Evolutionary conservation across 2,888 invertebrate species (phyloP).

Genomic region (Amphipoea oculea): DNA sequence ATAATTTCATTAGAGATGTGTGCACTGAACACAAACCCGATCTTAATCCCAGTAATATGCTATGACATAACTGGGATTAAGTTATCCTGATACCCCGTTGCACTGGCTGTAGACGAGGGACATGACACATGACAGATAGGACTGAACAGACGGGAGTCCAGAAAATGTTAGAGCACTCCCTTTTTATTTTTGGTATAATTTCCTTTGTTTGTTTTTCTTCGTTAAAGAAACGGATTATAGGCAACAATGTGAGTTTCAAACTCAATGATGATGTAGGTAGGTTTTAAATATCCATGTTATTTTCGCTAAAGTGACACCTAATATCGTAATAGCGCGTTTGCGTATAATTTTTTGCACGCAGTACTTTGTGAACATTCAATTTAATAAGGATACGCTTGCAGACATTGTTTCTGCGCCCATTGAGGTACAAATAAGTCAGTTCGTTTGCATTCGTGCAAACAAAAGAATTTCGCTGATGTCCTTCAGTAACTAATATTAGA

Average conservation of each 20-base stretch:
- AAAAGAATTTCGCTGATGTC: conserved; percentile 37
- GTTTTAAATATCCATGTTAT: background rate
- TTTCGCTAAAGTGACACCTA: conserved; percentile 24
- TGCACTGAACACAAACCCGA: background rate
- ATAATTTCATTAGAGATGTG: background rate
- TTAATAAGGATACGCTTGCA: conserved; percentile 29
- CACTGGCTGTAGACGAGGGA: background rate
- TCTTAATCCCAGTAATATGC: conserved; percentile 2
- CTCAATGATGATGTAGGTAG: background rate
- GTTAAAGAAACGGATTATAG: background rate
- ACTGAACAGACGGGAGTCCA: background rate
- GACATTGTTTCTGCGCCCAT: conserved; percentile 40
- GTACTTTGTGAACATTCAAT: conserved; percentile 37
- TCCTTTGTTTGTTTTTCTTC: background rate
- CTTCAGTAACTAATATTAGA: conserved; percentile 3
- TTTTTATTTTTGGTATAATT: background rate
- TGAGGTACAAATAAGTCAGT: conserved; percentile 40
- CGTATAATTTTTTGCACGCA: conserved; percentile 25
- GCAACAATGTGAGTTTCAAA: conserved; percentile 10
- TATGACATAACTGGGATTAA: background rate
- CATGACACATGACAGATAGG: background rate
- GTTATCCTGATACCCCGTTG: conserved; percentile 7
- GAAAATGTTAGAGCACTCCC: background rate
- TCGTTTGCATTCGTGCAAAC: conserved; percentile 26
- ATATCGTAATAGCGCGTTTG: conserved; percentile 37